A percentile compares a stretch with the other conserved stretches of the same genome.
Evolutionary conservation across 2,113 vertebrate species (phyloP).

Genomic region (Ploceus nigricollis): DNA sequence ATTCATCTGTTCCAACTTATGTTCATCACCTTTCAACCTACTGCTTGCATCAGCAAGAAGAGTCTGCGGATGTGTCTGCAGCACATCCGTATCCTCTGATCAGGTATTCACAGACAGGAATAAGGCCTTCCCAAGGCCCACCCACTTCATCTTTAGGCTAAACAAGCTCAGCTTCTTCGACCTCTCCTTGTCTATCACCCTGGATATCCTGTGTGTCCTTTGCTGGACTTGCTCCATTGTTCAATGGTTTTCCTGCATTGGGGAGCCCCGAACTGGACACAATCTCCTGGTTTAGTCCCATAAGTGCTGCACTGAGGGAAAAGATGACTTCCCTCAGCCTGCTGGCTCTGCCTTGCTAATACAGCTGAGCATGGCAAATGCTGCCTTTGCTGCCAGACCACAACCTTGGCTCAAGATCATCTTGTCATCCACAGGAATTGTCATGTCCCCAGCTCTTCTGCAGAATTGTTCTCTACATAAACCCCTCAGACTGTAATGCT

Average conservation of each 20-base stretch:
- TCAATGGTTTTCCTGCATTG: rapidly evolving
- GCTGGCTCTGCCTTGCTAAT: not conserved
- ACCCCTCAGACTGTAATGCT: not conserved
- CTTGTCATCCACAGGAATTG: not conserved
- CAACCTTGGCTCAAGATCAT: not conserved
- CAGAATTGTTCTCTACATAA: not conserved
- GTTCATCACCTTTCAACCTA: not conserved
- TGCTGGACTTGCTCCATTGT: not conserved
- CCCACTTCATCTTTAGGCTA: not conserved
- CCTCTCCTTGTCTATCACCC: not conserved
- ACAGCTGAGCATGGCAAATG: rapidly evolving
- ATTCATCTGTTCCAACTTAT: not conserved
- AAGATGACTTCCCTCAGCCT: not conserved
- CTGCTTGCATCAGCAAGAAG: not conserved
- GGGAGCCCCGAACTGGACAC: too few species aligned
- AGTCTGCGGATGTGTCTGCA: not conserved
- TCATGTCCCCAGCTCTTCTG: not conserved
- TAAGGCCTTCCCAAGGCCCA: not conserved
- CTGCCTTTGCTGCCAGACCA: not conserved
- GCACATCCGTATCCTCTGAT: not conserved
- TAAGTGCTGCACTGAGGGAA: not conserved
- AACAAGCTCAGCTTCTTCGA: not conserved
- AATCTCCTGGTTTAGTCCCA: not conserved
- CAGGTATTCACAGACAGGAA: not conserved
- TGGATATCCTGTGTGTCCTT: not conserved